Evolutionary conservation across 2,113 vertebrate species (phyloP).

Genomic region (Phaetusa simplex): DNA sequence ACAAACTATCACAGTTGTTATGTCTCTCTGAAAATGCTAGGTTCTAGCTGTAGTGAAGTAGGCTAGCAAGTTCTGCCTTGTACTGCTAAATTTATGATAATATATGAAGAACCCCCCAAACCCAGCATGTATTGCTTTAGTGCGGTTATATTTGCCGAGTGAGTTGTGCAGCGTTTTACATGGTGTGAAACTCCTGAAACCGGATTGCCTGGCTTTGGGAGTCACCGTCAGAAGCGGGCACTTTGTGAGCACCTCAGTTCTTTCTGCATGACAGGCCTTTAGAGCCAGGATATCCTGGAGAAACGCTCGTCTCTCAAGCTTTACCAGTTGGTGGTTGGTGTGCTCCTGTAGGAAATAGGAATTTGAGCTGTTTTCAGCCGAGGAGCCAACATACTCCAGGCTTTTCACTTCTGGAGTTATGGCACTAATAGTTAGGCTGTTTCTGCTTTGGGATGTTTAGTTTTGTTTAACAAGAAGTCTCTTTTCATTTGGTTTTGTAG

Average conservation of each 20-base stretch:
- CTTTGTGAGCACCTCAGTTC: background rate
- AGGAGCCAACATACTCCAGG: background rate
- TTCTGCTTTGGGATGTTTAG: background rate
- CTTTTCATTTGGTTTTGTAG: background rate
- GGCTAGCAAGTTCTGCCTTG: background rate
- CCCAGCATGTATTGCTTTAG: background rate
- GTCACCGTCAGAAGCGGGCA: rapidly evolving
- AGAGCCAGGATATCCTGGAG: background rate
- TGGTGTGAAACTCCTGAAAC: background rate
- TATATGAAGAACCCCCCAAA: background rate
- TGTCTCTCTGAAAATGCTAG: background rate
- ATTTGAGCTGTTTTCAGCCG: background rate
- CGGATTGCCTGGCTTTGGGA: background rate
- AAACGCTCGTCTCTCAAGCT: background rate
- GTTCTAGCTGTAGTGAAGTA: background rate
- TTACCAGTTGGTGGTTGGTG: background rate
- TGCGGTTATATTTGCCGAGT: rapidly evolving
- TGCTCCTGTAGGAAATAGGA: background rate
- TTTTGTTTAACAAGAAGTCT: background rate
- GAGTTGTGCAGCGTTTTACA: background rate
- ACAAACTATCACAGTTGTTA: background rate
- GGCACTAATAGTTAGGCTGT: background rate
- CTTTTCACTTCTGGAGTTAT: background rate
- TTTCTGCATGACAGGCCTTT: background rate
- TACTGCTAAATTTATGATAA: background rate